Evolutionary conservation across 2,888 invertebrate species (phyloP).

Genomic region (Dugesia japonica): DNA sequence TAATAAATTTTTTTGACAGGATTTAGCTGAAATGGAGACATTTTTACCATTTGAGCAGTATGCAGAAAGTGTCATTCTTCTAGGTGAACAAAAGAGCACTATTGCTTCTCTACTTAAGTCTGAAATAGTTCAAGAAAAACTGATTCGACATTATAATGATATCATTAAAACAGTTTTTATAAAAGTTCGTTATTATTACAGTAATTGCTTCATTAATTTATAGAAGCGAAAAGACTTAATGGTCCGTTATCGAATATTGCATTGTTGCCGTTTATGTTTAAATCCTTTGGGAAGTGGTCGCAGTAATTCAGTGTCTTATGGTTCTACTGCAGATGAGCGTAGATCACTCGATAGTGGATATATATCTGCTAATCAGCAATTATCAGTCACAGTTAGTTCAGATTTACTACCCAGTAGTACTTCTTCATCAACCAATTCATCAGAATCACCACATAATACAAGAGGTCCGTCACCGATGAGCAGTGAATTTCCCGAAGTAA

Average conservation of each 20-base stretch:
- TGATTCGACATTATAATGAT: background rate
- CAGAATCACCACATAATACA: background rate
- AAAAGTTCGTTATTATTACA: background rate
- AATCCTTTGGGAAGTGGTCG: background rate
- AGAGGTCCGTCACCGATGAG: background rate
- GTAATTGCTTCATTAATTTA: background rate
- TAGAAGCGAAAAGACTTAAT: background rate
- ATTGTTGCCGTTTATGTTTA: background rate
- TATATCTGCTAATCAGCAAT: background rate
- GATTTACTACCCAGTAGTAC: background rate
- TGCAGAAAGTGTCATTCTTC: background rate
- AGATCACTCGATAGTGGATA: background rate
- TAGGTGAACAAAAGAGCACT: background rate
- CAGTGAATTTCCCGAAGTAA: background rate
- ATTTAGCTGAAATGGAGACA: background rate
- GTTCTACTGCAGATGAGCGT: background rate
- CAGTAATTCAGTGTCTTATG: background rate
- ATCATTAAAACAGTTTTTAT: conserved; percentile 10
- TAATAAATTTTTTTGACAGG: background rate
- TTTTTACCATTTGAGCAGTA: background rate
- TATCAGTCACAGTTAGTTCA: background rate
- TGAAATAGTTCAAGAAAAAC: background rate
- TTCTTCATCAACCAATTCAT: background rate
- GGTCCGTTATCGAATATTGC: background rate
- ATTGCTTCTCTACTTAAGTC: background rate